Evolutionary conservation across 2,888 invertebrate genomes (phyloP).

Genomic region (Heterodera filipjevi): DNA sequence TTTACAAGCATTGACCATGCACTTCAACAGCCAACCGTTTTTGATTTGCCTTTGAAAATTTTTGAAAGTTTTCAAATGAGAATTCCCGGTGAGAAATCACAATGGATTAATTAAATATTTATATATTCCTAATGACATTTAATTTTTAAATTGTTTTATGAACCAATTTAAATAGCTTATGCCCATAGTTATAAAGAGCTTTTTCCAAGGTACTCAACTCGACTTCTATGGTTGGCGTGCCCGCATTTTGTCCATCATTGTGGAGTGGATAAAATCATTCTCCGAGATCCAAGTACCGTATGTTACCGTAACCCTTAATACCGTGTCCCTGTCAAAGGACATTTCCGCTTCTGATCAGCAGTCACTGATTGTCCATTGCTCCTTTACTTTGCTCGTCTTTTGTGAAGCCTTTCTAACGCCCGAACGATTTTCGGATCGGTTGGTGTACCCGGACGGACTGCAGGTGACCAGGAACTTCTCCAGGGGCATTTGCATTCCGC

Average conservation of each 20-base stretch:
- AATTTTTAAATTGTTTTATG: background rate
- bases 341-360: constrained; percentile 37
- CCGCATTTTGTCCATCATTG: constrained; percentile 59
- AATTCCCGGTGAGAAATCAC: background rate
- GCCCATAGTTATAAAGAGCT: background rate
- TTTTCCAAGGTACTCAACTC: constrained; percentile 41
- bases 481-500: constrained; percentile 52
- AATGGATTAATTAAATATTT: background rate
- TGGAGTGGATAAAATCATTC: constrained; percentile 64
- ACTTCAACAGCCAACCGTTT: constrained; percentile 24
- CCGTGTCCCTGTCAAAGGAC: background rate
- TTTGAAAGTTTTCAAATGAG: constrained; percentile 20
- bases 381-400: constrained; percentile 62
- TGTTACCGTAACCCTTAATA: background rate
- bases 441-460: constrained; percentile 62
- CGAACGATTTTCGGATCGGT: constrained; percentile 40
- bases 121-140: no score
- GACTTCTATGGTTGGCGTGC: constrained; percentile 64
- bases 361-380: constrained; percentile 57
- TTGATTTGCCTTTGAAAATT: constrained; percentile 1
- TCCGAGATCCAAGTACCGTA: constrained; percentile 46
- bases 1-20: constrained; percentile 44
- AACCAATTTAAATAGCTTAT: background rate
- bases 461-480: constrained; percentile 60
- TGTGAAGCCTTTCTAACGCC: constrained; percentile 64